Conservation (phyloP, 2,113 vertebrate genomes). For the Hemiprocne comata region DNA sequence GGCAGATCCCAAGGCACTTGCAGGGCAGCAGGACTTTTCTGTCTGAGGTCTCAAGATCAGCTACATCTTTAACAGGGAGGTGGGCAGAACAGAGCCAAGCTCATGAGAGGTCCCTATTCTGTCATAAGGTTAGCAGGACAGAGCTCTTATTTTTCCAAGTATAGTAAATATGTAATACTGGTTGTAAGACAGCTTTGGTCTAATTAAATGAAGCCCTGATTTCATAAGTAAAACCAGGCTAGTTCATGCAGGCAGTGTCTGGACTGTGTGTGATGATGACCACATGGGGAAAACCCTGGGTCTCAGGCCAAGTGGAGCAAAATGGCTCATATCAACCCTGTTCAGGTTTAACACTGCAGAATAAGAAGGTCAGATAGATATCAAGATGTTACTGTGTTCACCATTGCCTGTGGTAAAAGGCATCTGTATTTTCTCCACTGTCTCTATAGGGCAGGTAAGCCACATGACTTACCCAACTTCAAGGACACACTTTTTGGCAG, state of each 20-base stretch:
- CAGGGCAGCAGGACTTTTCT: background rate
- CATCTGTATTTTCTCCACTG: background rate
- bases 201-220: background rate
- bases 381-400: background rate
- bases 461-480: background rate
- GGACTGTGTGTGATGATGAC: background rate
- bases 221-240: background rate
- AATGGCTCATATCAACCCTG: background rate
- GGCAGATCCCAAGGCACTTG: background rate
- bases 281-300: fast-evolving
- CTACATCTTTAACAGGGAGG: background rate
- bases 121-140: background rate
- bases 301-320: background rate
- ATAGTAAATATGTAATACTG: background rate
- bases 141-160: background rate
- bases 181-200: background rate
- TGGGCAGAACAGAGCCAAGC: background rate
- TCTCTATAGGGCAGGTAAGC: background rate
- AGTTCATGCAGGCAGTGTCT: background rate
- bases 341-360: background rate
- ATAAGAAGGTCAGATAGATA: background rate
- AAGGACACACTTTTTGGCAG: background rate
- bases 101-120: background rate
- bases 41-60: background rate
- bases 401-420: background rate